Conservation (phyloP, 1,140 invertebrate genomes). For the Neoseiulus cucumeris region DNA sequence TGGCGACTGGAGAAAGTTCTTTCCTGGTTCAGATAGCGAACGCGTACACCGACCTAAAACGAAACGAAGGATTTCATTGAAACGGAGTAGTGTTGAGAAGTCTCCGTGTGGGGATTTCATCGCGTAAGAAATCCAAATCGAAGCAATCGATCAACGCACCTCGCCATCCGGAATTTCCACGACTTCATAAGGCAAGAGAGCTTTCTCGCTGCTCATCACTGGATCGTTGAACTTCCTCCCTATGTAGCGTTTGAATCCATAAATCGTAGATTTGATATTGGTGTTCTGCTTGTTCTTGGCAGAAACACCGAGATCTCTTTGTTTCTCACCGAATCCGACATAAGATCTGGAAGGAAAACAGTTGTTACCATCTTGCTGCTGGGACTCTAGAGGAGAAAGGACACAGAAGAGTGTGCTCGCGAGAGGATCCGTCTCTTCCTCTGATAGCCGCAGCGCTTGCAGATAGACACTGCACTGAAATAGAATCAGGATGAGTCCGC, state of each 20-base stretch:
- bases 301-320: slow-evolving; percentile 75
- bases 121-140: too few relatives aligned
- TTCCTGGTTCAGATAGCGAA: slow-evolving; percentile 65
- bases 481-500: too few relatives aligned
- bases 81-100: not conserved
- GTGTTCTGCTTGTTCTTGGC: slow-evolving; percentile 91
- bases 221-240: slow-evolving; percentile 55
- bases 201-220: slow-evolving; percentile 53
- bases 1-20: slow-evolving; percentile 80
- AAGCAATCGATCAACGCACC: slow-evolving; percentile 36
- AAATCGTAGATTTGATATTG: slow-evolving; percentile 90
- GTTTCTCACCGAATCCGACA: slow-evolving; percentile 79
- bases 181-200: slow-evolving; percentile 50
- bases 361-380: too few relatives aligned
- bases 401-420: too few relatives aligned
- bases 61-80: not conserved
- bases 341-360: slow-evolving; percentile 48
- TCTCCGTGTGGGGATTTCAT: too few relatives aligned
- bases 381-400: too few relatives aligned
- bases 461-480: too few relatives aligned
- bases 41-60: slow-evolving; percentile 30
- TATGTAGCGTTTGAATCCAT: slow-evolving; percentile 74
- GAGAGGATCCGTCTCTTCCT: too few relatives aligned
- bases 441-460: too few relatives aligned
- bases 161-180: slow-evolving; percentile 44